phyloP scores from a whole-genome alignment of 2,888 invertebrate species.

The Zele albiditarsus region DNA sequence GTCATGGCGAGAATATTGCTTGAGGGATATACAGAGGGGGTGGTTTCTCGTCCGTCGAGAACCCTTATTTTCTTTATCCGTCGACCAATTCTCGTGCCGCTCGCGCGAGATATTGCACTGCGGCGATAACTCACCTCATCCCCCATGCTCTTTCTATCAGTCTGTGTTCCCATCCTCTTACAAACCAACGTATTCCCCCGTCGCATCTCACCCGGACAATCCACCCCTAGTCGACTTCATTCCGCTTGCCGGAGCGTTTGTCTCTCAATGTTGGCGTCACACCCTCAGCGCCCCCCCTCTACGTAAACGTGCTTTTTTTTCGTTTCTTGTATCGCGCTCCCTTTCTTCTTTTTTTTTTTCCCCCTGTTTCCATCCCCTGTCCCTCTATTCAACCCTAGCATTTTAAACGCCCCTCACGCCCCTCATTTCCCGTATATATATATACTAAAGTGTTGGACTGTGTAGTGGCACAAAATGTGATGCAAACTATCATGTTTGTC shows the following conservation, averaged over 20 bases:
- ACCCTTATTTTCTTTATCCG: slow-evolving; percentile 60
- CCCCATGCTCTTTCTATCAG: slow-evolving; percentile 56
- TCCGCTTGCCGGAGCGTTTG: slow-evolving; percentile 61
- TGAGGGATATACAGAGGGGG: slow-evolving; percentile 53
- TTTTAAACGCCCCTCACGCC: slow-evolving; percentile 45
- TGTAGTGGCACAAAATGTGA: not conserved
- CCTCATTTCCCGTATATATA: slow-evolving; percentile 42
- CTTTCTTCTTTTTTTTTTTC: slow-evolving; percentile 23
- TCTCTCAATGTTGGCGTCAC: slow-evolving; percentile 62
- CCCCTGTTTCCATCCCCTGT: not conserved
- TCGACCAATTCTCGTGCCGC: slow-evolving; percentile 69
- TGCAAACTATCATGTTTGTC: slow-evolving; percentile 5
- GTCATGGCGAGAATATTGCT: slow-evolving; percentile 50
- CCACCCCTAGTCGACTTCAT: slow-evolving; percentile 64
- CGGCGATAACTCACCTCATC: slow-evolving; percentile 56
- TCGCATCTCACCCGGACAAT: slow-evolving; percentile 33
- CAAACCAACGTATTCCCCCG: slow-evolving; percentile 46
- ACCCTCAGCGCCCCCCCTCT: slow-evolving; percentile 52
- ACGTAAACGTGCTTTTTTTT: slow-evolving; percentile 43
- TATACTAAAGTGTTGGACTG: slow-evolving; percentile 16
- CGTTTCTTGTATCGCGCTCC: slow-evolving; percentile 34
- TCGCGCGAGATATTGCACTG: slow-evolving; percentile 61
- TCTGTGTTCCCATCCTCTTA: slow-evolving; percentile 54
- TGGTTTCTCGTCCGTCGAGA: slow-evolving; percentile 49
- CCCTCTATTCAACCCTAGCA: slow-evolving; percentile 46